Evolutionary conservation across 2,113 vertebrate species (phyloP), one percentile per base, ranked within the genome.

Genomic region (Trogon melanurus): DNA sequence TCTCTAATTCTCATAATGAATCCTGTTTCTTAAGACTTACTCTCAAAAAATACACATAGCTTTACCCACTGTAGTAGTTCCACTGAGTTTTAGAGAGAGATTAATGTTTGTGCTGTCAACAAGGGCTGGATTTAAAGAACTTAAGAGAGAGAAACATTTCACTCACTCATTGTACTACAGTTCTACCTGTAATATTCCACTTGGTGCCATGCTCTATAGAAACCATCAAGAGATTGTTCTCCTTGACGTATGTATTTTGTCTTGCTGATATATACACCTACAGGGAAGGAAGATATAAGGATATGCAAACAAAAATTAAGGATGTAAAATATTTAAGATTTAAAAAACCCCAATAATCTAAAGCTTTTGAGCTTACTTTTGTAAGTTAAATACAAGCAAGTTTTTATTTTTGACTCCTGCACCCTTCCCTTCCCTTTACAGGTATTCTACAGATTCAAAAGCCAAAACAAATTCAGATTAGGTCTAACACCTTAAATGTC

Each of bases 121-220:
- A 56, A 88, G 50, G 12, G 20, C 58, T 91, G 64, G 74, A 91
- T 73, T 92, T 89, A 38, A 84, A 87, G 71, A 94, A 91, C 75
- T 95, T 84, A 88, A 79, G 82, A 97, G 89, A 88, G 93, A 97
- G 89, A 96, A 97, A 97, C 91, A 93, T 88, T 92, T 96, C 97
- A 98, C 96, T 97, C 97, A 97, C 97, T 97, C 95, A 96, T 96
- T 97, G 95, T 60, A 97, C 93, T 97, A 97, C 92, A 96, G 92
- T 56, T 97, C 92, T 98, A 99, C 99, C 99, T 99, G 98, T 99
- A 99, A 98, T 98, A 99, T 97, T 99, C 99, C 96, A 99, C 99
- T 95, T 99, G 99, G 97, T 99, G 99, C 99, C 99, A 99, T 1
- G 99, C 99, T 95, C 99, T 98, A 94, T 99, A 99, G 98, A 99